A percentile compares a stretch with the other conserved stretches of the same genome.
These are phyloP conservation scores for Limulus polyphemus DNA, from an alignment of 2,888 invertebrate species.

Conservation along the genomic window DNA sequence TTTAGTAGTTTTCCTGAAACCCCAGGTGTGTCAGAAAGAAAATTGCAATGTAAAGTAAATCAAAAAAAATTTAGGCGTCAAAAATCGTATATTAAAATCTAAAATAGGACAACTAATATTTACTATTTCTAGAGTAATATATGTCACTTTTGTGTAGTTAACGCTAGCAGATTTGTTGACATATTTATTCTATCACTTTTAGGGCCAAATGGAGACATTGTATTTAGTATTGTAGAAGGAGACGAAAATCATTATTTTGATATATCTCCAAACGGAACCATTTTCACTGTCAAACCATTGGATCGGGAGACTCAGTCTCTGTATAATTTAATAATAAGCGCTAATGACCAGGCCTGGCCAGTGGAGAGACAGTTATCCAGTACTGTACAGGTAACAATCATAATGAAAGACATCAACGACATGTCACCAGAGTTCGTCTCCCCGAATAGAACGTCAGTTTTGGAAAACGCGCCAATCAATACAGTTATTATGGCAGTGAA, in stretches of 20 bases:
- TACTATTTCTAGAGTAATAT: too few species aligned
- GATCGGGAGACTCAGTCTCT: conserved; percentile 69
- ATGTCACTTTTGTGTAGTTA: too few species aligned
- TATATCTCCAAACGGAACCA: conserved; percentile 69
- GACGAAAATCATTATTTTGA: conserved; percentile 66
- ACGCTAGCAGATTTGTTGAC: too few species aligned
- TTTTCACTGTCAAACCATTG: conserved; percentile 57
- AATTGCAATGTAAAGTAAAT: too few species aligned
- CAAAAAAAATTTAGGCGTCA: too few species aligned
- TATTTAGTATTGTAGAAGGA: conserved; percentile 67
- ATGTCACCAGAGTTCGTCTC: conserved; percentile 75
- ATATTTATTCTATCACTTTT: conserved; percentile 29
- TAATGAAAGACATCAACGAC: conserved; percentile 81
- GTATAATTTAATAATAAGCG: conserved; percentile 74
- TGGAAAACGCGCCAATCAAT: conserved; percentile 72
- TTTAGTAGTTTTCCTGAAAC: too few species aligned
- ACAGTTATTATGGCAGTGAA: conserved; percentile 79
- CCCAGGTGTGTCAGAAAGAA: too few species aligned
- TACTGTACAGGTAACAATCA: conserved; percentile 79
- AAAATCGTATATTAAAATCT: too few species aligned
- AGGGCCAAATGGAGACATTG: conserved; percentile 74
- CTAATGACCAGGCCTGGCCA: conserved; percentile 61
- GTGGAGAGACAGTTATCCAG: conserved; percentile 64
- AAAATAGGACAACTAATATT: too few species aligned
- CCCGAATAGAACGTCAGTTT: conserved; percentile 57